phyloP scores from a whole-genome alignment of 2,113 vertebrate genomes.

The Syngnathus floridae region DNA sequence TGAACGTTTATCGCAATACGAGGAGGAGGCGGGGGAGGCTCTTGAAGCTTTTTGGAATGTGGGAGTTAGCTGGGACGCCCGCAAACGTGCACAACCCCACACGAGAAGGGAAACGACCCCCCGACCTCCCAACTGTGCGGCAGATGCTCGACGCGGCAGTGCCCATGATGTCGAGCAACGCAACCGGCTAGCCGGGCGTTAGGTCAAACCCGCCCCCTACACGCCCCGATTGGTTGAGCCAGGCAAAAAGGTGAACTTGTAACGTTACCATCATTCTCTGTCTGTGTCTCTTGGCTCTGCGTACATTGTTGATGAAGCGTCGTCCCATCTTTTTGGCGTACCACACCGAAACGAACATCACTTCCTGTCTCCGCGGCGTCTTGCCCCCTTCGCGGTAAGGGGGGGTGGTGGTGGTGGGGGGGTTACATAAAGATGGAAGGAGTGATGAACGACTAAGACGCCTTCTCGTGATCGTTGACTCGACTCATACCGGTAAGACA shows the following conservation, averaged over 20 bases:
- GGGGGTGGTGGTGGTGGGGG: not conserved
- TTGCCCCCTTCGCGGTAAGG: constrained; percentile 12
- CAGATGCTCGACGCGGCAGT: not conserved
- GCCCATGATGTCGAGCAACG: not conserved
- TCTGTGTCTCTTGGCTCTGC: constrained; percentile 68
- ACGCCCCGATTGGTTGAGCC: not conserved
- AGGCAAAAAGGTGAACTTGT: not conserved
- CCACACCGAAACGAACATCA: constrained; percentile 77
- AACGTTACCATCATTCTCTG: constrained; percentile 67
- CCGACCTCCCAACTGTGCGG: not conserved
- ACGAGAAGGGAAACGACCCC: not conserved
- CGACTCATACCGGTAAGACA: constrained; percentile 1
- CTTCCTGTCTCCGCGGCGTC: constrained; percentile 31
- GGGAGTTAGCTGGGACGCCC: not conserved
- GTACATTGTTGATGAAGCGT: constrained; percentile 73
- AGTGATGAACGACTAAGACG: constrained; percentile 40
- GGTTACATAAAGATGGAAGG: constrained; percentile 46
- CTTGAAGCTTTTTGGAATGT: not conserved
- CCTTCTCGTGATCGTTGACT: constrained; percentile 25
- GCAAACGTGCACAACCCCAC: not conserved
- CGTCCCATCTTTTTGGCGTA: constrained; percentile 75
- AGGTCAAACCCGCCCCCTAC: not conserved
- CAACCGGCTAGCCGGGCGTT: not conserved
- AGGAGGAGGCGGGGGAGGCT: not conserved
- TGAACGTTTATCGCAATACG: not conserved